Base-by-base conservation (phyloP, 2,888 invertebrate genomes). In the Rhabditoides inermis region DNA sequence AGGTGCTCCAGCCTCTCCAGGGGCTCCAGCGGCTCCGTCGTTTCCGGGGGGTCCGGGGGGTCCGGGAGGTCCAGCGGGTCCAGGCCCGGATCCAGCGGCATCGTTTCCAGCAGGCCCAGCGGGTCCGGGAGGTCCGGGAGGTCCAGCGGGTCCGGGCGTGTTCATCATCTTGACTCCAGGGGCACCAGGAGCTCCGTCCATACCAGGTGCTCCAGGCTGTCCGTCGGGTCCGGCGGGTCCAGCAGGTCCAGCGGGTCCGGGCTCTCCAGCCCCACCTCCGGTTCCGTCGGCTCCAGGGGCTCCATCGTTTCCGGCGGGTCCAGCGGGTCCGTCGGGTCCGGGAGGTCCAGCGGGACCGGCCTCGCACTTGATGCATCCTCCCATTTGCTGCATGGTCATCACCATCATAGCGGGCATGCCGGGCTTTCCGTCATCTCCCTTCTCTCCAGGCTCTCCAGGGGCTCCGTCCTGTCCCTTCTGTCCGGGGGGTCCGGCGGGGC, bases 401-500 rank as follows among this genome's bases (percentile, higher is more conserved):
- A 52, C 55, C 18, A 49, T 53, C 20, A 55, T 41, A 32, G 53
- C 58, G 36, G 57, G 51, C 58, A 56, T 52, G 28, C 56, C 61
- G 23, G 57, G 42, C 48, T 46, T 49, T 28, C 60, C 60, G 20
- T 57, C 45, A 6, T 30, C 49, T 53, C 57, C 57, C n/a, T 47
- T 49, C 2, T 42, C 41, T 53, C 57, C 57, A 7, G 53, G 47
- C 12, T 5, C n/a, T n/a, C 56, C 61, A 26, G 57, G 42, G 45
- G 45, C 48, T 28, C 60, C 60, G 20, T 57, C 45, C 12, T 30
- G 45, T 53, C 57, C 57, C n/a, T 47, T 49, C 2, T 55, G 49
- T 53, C 62, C 62, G 42, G 60, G 57, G 45, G 60, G 62, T 42
- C 62, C 62, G 23, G 60, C 60, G 30, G 62, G 62, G 46, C 62